Conservation (phyloP, 2,888 invertebrate genomes). For the Limnephilus lunatus region DNA sequence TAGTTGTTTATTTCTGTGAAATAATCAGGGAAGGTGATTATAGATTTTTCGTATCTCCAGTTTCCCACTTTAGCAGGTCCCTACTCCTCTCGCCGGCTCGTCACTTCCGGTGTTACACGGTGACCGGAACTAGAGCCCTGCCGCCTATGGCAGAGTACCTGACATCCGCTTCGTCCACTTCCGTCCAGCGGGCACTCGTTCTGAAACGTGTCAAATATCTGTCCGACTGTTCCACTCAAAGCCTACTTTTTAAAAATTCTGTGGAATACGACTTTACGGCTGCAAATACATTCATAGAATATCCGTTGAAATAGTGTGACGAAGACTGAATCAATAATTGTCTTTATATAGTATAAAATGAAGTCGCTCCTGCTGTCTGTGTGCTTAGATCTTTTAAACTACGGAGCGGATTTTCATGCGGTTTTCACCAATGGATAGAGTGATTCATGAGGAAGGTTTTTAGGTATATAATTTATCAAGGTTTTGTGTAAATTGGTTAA, state of each 20-base stretch:
- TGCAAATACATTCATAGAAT: not conserved
- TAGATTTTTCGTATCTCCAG: not conserved
- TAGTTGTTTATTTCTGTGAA: not conserved
- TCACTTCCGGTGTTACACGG: constrained; percentile 34
- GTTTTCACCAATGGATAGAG: no score
- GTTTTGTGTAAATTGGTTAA: no score
- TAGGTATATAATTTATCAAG: no score
- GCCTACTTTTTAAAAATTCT: not conserved
- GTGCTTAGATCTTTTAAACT: no score
- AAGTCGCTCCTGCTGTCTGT: no score
- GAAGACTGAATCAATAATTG: no score
- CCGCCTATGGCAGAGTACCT: constrained; percentile 13
- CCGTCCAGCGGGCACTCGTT: constrained; percentile 7
- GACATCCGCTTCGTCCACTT: constrained; percentile 19
- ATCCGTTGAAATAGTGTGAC: not conserved
- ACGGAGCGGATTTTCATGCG: no score
- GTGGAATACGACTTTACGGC: not conserved
- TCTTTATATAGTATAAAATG: no score
- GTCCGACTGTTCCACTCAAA: not conserved
- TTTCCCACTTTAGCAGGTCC: not conserved
- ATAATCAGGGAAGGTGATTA: not conserved
- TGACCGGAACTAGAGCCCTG: constrained; percentile 14
- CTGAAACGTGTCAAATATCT: not conserved
- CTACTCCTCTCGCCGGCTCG: constrained; percentile 5
- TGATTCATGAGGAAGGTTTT: no score